These are phyloP conservation scores for Cheilosia grossa DNA, from an alignment of 2,888 invertebrate species.

Conservation along the genomic window DNA sequence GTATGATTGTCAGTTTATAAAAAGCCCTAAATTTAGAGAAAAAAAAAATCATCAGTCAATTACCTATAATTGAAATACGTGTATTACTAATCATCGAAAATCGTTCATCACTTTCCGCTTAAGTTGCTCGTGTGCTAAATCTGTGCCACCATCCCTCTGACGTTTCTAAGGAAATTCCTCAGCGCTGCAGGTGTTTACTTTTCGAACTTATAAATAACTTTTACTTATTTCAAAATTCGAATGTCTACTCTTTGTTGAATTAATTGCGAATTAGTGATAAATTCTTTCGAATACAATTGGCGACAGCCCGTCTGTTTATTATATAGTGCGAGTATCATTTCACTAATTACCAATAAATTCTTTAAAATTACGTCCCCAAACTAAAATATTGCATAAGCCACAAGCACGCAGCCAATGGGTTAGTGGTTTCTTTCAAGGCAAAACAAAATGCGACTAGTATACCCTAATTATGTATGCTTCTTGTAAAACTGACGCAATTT, in stretches of 20 bases:
- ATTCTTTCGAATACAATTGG: constrained; percentile 4
- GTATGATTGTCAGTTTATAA: no score
- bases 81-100: not conserved
- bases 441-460: constrained; percentile 16
- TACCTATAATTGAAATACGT: no score
- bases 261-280: constrained; percentile 25
- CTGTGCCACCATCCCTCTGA: constrained; percentile 1
- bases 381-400: constrained; percentile 49
- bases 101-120: not conserved
- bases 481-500: constrained; percentile 62
- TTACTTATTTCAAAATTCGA: not conserved
- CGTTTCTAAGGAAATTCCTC: constrained; percentile 33
- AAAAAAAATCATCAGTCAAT: no score
- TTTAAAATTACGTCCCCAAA: constrained; percentile 24
- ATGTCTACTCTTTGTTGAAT: not conserved
- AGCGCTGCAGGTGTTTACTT: constrained; percentile 42
- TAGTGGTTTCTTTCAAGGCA: constrained; percentile 36
- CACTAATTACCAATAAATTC: constrained; percentile 23
- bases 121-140: not conserved
- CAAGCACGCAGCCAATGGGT: not conserved
- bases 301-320: constrained; percentile 10
- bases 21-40: no score
- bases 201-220: constrained; percentile 27
- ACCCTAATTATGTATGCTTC: constrained; percentile 36
- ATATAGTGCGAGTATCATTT: not conserved